Conservation (phyloP, 2,888 invertebrate genomes). For the Cosmopolites sordidus region DNA sequence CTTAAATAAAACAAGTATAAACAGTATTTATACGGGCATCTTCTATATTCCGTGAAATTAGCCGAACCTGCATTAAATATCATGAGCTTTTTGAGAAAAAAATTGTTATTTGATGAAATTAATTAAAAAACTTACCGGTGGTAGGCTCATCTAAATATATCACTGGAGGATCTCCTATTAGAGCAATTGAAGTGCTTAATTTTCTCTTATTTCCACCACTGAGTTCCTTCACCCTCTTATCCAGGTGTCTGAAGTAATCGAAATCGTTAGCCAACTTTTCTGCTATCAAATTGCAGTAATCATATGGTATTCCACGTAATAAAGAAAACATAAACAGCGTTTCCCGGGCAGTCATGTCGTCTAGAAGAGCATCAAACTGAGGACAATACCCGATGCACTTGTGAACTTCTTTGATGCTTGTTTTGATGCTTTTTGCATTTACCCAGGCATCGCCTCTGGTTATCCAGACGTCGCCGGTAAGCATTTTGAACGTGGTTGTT, state of each 20-base stretch:
- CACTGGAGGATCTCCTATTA: slow-evolving; percentile 55
- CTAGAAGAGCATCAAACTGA: slow-evolving; percentile 55
- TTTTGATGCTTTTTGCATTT: slow-evolving; percentile 44
- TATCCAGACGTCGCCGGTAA: slow-evolving; percentile 76
- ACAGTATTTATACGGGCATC: too few relatives aligned
- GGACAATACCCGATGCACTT: slow-evolving; percentile 56
- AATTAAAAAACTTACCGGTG: slow-evolving; percentile 50
- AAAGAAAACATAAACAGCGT: slow-evolving; percentile 53
- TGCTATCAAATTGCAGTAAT: slow-evolving; percentile 34
- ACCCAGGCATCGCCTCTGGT: slow-evolving; percentile 69
- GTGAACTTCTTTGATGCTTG: slow-evolving; percentile 56
- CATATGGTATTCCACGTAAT: slow-evolving; percentile 46
- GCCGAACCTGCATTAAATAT: too few relatives aligned
- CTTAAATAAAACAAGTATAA: too few relatives aligned
- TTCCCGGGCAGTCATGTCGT: slow-evolving; percentile 54
- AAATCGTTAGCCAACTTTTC: slow-evolving; percentile 46
- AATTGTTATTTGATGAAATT: background rate
- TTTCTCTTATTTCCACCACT: slow-evolving; percentile 58
- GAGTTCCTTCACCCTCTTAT: slow-evolving; percentile 47
- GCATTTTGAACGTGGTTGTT: slow-evolving; percentile 85
- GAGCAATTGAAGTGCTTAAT: slow-evolving; percentile 53
- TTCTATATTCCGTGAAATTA: too few relatives aligned
- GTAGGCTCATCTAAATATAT: slow-evolving; percentile 54
- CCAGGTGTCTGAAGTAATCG: slow-evolving; percentile 47
- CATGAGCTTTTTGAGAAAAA: too few relatives aligned